Evolutionary conservation across 1,140 invertebrate species (phyloP).

Genomic region (Heliconius congener): DNA sequence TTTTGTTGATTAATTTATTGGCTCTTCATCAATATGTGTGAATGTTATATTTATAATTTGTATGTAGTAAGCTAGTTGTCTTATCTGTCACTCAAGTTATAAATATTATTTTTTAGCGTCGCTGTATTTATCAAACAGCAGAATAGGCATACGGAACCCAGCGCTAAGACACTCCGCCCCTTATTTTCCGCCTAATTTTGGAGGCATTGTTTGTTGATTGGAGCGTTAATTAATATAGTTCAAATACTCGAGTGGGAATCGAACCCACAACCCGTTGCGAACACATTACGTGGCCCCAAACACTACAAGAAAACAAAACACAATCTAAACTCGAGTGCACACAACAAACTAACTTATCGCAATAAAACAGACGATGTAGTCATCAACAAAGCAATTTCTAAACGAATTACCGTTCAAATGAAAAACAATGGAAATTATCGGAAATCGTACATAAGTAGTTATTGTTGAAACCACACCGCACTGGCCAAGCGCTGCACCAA

Average conservation of each 20-base stretch:
- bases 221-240: too few species aligned
- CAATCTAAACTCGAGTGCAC: background rate
- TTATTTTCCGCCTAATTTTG: too few species aligned
- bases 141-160: too few species aligned
- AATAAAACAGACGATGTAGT: conserved; percentile 10
- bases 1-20: background rate
- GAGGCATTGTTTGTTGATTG: too few species aligned
- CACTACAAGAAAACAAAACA: background rate
- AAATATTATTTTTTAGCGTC: background rate
- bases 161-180: too few species aligned
- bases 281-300: too few species aligned
- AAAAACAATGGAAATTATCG: conserved; percentile 26
- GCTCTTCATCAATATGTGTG: background rate
- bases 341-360: background rate
- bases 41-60: background rate
- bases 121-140: too few species aligned
- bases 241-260: too few species aligned
- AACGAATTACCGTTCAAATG: conserved; percentile 14
- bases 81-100: background rate
- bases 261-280: too few species aligned
- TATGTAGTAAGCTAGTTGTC: background rate
- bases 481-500: conserved; percentile 59
- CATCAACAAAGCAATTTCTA: conserved; percentile 18
- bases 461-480: conserved; percentile 58
- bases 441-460: conserved; percentile 37